Evolutionary conservation across 1,140 invertebrate genomes (phyloP), one percentile per base, ranked within the genome.

Genomic region (Holcopasites calliopsidis): DNA sequence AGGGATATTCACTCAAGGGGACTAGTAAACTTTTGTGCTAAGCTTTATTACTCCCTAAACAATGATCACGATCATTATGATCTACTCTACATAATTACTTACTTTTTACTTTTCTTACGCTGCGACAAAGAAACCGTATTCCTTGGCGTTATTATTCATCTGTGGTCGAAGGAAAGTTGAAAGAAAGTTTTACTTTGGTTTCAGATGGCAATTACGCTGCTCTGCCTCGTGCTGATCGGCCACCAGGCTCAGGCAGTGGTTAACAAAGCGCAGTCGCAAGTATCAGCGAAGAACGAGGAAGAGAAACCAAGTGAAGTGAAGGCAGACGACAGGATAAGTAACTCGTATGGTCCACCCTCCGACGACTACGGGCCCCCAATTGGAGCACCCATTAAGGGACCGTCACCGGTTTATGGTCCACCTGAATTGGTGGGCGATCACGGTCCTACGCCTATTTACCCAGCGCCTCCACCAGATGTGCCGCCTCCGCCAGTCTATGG

Each of bases 381-480:
- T 35, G 78, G 78, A 35, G 35, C 78, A 1, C 76, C 83, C 57
- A 86, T 86, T 35, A 86, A 86, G 42, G 87, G 88, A 31, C 87
- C 91, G 65, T 85, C 87, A n/a, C 90, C 91, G 18, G 85, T 90
- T 13, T 92, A 92, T 71, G 92, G 91, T 6, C 88, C 88, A 10
- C 90, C 90, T 1, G 90, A 90, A 76, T 50, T 90, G 52, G 86
- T 87, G 3, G 86, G 88, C 6, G 85, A 89, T 69, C 87, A 89
- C n/a, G 86, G 88, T n/a, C 89, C 89, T 31, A 86, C 89, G 40
- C 89, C 91, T 66, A 77, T 86, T 49, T 90, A 85, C 23, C 89
- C 90, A 11, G 90, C 91, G 3, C 90, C 89, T 11, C 88, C 89
- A 21, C 84, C 88, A 31, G 85, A 90, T 54, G 85, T 91, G 23